Evolutionary conservation across 2,888 invertebrate genomes (phyloP).

Genomic region (Caenorhabditis macrosperma): DNA sequence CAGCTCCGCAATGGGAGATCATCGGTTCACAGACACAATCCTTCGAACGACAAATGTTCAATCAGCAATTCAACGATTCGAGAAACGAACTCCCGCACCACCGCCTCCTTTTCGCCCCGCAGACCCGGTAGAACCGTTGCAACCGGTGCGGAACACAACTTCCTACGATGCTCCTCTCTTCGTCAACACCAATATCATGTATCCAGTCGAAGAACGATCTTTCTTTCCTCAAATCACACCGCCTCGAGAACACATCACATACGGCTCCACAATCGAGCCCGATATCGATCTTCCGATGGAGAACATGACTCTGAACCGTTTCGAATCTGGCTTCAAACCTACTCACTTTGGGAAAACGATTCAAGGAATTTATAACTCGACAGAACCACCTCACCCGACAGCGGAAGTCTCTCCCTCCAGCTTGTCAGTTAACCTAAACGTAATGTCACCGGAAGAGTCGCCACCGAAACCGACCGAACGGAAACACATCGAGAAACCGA

Average conservation of each 20-base stretch:
- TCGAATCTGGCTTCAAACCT: constrained; percentile 53
- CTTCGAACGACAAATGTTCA: constrained; percentile 64
- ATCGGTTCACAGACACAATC: constrained; percentile 69
- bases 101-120: constrained; percentile 36
- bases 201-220: constrained; percentile 34
- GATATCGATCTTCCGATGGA: neutral
- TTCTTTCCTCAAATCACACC: constrained; percentile 50
- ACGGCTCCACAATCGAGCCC: constrained; percentile 12
- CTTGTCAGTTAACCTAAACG: constrained; percentile 46
- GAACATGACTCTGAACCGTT: constrained; percentile 28
- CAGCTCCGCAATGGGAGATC: constrained; percentile 43
- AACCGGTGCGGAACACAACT: neutral
- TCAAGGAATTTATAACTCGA: constrained; percentile 58
- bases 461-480: constrained; percentile 39
- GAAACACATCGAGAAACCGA: constrained; percentile 7
- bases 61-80: constrained; percentile 66
- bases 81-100: constrained; percentile 51
- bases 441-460: constrained; percentile 30
- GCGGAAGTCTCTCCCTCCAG: constrained; percentile 37
- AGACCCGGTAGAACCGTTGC: neutral
- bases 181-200: constrained; percentile 42
- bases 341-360: constrained; percentile 54
- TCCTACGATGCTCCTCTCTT: constrained; percentile 20
- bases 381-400: constrained; percentile 11
- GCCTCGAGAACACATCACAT: constrained; percentile 33